Conservation (phyloP, 2,797 vertebrate species). For the Poeciliopsis gracilis region DNA sequence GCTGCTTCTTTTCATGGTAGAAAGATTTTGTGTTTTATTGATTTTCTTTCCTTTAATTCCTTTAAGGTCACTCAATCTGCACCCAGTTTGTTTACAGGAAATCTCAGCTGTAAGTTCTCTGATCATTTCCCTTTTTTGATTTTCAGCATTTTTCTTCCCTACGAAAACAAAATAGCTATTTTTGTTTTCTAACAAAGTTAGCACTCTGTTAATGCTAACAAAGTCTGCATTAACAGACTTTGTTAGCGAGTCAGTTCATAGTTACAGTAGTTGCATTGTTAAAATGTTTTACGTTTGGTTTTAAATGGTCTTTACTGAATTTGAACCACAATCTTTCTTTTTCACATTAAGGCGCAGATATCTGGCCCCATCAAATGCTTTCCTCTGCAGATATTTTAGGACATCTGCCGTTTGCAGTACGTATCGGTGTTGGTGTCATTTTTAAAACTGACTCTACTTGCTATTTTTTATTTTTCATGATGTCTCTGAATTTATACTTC, state of each 20-base stretch:
- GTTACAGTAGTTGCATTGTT: background rate
- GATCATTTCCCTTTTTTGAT: background rate
- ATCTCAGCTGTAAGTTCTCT: conserved; percentile 80
- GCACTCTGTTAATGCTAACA: no score
- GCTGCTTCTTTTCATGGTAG: background rate
- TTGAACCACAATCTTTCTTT: background rate
- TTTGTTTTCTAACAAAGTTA: no score
- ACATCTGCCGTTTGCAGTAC: conserved; percentile 75
- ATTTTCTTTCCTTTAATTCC: conserved; percentile 26
- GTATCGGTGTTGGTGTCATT: background rate
- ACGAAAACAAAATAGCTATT: background rate
- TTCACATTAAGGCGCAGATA: conserved; percentile 69
- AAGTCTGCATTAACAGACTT: background rate
- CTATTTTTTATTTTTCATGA: background rate
- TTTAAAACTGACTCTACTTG: background rate
- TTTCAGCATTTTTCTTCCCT: background rate
- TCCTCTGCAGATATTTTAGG: conserved; percentile 83
- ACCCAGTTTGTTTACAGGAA: conserved; percentile 77
- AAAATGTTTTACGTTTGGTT: background rate
- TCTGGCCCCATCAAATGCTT: conserved; percentile 66
- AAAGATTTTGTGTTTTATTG: background rate
- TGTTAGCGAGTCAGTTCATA: background rate
- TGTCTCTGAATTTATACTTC: background rate
- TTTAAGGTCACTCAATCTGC: conserved; percentile 80
- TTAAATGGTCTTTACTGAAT: background rate